These are phyloP conservation scores for Podiceps cristatus DNA, from an alignment of 2,113 vertebrate genomes.

Conservation along the genomic window DNA sequence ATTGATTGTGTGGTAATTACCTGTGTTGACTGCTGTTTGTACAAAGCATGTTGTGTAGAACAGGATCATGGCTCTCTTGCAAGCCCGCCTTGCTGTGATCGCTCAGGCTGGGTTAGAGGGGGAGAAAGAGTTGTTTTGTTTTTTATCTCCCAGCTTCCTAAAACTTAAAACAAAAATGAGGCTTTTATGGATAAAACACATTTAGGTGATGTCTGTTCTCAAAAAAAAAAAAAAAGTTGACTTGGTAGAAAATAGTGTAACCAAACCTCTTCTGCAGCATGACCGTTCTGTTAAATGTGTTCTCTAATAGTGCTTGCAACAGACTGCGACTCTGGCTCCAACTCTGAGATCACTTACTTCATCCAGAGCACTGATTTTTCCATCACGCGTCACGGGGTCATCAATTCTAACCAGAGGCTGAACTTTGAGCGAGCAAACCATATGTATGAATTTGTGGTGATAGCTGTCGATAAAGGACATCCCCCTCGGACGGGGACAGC, in stretches of 20 bases:
- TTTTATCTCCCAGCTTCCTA: background rate
- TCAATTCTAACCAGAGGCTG: constrained; percentile 83
- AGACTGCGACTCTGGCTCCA: constrained; percentile 88
- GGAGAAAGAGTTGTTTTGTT: background rate
- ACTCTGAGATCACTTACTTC: constrained; percentile 87
- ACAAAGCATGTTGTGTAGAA: background rate
- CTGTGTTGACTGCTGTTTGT: background rate
- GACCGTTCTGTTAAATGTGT: background rate
- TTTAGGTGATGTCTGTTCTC: background rate
- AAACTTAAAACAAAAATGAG: too few species aligned
- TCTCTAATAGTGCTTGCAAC: constrained; percentile 81
- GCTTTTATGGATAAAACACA: background rate
- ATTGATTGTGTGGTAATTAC: background rate
- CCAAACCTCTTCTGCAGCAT: background rate
- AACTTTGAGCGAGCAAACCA: constrained; percentile 89
- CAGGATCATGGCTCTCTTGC: background rate
- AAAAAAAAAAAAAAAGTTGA: background rate
- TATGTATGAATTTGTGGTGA: constrained; percentile 89
- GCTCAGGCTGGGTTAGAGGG: background rate
- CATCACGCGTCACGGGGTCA: constrained; percentile 81
- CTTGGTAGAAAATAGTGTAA: background rate
- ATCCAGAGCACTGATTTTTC: constrained; percentile 85
- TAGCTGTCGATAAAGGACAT: constrained; percentile 85
- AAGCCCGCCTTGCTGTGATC: rapidly evolving
- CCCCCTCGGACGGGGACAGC: constrained; percentile 87